Base-by-base conservation (phyloP, 2,113 vertebrate species). In the Sinocyclocheilus grahami region DNA sequence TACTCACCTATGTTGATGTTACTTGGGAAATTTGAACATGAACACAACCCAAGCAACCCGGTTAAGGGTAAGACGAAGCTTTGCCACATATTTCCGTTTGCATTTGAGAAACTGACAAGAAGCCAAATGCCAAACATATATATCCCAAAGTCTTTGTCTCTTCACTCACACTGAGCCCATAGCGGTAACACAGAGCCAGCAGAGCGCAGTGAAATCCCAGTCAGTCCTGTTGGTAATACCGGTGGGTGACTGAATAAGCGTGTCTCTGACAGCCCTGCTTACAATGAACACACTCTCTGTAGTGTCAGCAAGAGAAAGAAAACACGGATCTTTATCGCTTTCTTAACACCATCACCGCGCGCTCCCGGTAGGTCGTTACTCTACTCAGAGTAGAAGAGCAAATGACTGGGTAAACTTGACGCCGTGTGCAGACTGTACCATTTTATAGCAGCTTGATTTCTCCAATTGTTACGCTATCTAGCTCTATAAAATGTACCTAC, bases 21-120 rank as follows among this genome's bases (percentile, higher is more conserved):
- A 96, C 96, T 97, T 95, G 97, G 97, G 94, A 99, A 98, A 97
- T 96, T 98, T 94, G 96, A 96, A 92, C 96, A 95, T 93, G 96
- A 95, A 93, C 96, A 97, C 92, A 96, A 93, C 92, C 96, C 96
- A 94, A 96, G 93, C 92, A 96, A 95, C 93, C 96, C 89, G 95
- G 94, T 96, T 94, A 96, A 95, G 94, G 97, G 93, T 93, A 96
- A 95, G 93, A 94, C 94, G 94, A 94, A 95, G 91, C 97, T 96
- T 94, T 95, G 95, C 96, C 94, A 96, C 97, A 99, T 98, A 96
- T 95, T 98, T 96, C 95, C 94, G 96, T 96, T 97, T 95, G 95
- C 96, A 96, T 97, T 95, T 96, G 96, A 95, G 94, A 55, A 42
- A 95, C 94, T 93, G 94, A 93, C 92, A 81, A 88, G 78, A 14